A percentile compares a stretch with the other conserved stretches of the same genome.
phyloP scores from a whole-genome alignment of 2,797 vertebrate species.

The Tamandua tetradactyla region DNA sequence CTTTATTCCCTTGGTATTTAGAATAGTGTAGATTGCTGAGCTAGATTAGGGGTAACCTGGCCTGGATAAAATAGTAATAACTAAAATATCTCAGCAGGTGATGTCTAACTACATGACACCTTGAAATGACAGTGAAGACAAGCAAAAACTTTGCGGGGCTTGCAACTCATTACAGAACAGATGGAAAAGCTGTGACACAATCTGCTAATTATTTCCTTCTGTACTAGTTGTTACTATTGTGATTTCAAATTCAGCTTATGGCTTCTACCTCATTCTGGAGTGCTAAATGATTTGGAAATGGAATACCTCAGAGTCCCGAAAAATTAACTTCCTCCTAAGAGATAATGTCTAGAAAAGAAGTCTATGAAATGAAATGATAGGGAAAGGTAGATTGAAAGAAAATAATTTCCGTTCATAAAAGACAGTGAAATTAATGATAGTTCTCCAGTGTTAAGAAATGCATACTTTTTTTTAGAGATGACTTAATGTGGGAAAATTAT shows the following conservation, averaged over 20 bases:
- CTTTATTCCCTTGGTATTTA: neutral
- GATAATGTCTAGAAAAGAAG: neutral
- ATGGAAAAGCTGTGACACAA: neutral
- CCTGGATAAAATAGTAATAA: slow-evolving; percentile 13
- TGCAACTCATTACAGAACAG: neutral
- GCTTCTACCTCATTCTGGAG: slow-evolving; percentile 45
- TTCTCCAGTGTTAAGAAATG: slow-evolving; percentile 48
- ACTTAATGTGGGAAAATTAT: slow-evolving; percentile 74
- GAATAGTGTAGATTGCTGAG: neutral
- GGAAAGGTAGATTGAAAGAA: neutral
- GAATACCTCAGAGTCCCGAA: slow-evolving; percentile 29
- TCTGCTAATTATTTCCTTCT: neutral
- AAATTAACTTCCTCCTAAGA: neutral
- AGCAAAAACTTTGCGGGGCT: neutral
- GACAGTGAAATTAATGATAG: neutral
- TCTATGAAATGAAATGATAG: neutral
- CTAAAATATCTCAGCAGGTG: slow-evolving; percentile 1
- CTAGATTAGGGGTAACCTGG: slow-evolving; percentile 31
- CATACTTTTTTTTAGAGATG: neutral
- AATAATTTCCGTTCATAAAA: too few relatives aligned
- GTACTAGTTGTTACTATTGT: neutral
- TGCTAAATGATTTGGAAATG: slow-evolving; percentile 50
- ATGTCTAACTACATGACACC: neutral
- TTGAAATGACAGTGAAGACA: slow-evolving; percentile 7
- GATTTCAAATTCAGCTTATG: slow-evolving; percentile 45